Evolutionary conservation across 2,888 invertebrate species (phyloP).

Genomic region (Drosophila hawaiiensis): DNA sequence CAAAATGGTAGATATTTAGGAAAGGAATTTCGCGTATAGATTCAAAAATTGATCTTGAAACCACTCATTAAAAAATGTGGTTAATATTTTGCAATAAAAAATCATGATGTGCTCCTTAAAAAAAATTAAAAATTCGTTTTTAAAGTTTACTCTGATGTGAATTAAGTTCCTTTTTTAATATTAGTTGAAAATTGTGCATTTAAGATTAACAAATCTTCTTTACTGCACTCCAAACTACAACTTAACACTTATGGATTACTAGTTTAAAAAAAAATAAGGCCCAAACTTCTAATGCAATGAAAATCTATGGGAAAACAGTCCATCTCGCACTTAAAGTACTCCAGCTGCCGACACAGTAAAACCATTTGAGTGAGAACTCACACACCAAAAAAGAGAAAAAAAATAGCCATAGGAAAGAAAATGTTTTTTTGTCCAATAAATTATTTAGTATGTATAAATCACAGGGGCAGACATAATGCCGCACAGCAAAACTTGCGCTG

Average conservation of each 20-base stretch:
- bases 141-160: not conserved
- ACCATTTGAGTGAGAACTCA: conserved; percentile 35
- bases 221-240: not conserved
- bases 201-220: not conserved
- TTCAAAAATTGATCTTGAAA: not conserved
- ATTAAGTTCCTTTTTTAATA: not conserved
- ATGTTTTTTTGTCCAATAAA: conserved; percentile 55
- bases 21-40: not conserved
- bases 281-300: conserved; percentile 3
- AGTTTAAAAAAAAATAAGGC: not conserved
- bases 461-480: conserved; percentile 44
- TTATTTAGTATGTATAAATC: conserved; percentile 75
- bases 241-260: not conserved
- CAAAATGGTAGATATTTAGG: not conserved
- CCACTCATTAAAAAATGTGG: not conserved
- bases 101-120: not conserved
- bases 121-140: not conserved
- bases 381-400: not conserved
- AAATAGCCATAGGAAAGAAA: conserved; percentile 23
- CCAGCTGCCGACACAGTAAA: conserved; percentile 37
- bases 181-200: not conserved
- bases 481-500: conserved; percentile 57
- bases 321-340: conserved; percentile 37
- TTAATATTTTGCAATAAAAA: not conserved
- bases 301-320: conserved; percentile 15